A percentile compares a stretch with the other conserved stretches of the same genome.
Evolutionary conservation across 2,797 vertebrate genomes (phyloP).

Genomic region (Alcedo atthis): DNA sequence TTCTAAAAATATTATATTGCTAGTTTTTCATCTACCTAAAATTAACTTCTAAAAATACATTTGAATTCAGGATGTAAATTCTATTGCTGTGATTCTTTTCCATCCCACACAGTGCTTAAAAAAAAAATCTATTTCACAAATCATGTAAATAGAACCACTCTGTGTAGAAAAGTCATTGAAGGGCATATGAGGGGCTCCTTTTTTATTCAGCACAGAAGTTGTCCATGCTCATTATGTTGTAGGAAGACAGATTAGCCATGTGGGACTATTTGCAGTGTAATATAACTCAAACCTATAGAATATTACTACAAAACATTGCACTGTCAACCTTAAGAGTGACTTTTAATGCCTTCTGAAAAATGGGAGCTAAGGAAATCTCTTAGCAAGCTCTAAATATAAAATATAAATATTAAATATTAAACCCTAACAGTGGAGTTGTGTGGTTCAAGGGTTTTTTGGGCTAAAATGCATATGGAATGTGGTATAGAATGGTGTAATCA

Average conservation of each 20-base stretch:
- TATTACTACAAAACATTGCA: neutral
- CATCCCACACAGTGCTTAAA: neutral
- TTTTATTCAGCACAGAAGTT: neutral
- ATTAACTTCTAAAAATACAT: neutral
- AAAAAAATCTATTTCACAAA: neutral
- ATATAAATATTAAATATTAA: neutral
- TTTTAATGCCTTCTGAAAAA: neutral
- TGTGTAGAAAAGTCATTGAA: neutral
- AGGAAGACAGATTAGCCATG: neutral
- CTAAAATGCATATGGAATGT: neutral
- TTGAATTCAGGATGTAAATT: neutral
- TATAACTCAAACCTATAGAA: neutral
- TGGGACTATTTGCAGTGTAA: neutral
- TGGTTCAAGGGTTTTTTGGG: neutral
- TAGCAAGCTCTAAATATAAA: neutral
- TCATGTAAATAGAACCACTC: neutral
- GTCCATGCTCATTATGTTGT: neutral
- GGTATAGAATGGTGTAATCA: neutral
- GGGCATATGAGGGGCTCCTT: neutral
- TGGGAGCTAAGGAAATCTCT: neutral
- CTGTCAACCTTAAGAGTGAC: neutral
- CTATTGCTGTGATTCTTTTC: neutral
- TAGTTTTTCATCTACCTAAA: neutral
- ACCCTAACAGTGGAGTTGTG: neutral
- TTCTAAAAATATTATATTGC: neutral